These are phyloP conservation scores for Sinodicranocentrus sp. DNA, from an alignment of 2,888 invertebrate species.

Conservation along the genomic window DNA sequence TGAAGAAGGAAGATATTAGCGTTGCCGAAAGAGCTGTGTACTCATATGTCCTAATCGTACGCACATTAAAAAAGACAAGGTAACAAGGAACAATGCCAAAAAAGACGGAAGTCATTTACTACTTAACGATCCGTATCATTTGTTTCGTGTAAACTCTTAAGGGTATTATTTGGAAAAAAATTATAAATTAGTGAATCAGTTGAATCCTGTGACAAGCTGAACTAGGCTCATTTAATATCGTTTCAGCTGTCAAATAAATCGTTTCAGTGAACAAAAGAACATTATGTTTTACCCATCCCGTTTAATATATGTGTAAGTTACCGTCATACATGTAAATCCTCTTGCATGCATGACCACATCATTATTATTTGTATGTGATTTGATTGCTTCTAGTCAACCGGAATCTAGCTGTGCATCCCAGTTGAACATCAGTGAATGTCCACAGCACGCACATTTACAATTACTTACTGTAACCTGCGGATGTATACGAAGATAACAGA, in stretches of 20 bases:
- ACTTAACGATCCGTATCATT: slow-evolving; percentile 42
- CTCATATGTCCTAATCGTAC: background rate
- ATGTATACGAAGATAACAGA: background rate
- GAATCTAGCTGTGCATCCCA: background rate
- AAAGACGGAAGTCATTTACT: slow-evolving; percentile 48
- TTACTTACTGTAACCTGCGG: background rate
- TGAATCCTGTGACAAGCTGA: slow-evolving; percentile 34
- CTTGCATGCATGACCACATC: slow-evolving; percentile 28
- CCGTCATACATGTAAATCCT: slow-evolving; percentile 20
- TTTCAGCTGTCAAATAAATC: slow-evolving; percentile 49
- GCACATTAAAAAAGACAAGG: slow-evolving; percentile 17
- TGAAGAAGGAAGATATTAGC: slow-evolving; percentile 9
- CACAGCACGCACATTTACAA: slow-evolving; percentile 18
- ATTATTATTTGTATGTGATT: background rate
- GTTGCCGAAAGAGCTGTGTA: slow-evolving; percentile 11
- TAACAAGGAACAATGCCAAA: slow-evolving; percentile 36
- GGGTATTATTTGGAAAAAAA: background rate
- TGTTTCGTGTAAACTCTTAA: slow-evolving; percentile 11
- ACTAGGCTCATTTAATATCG: slow-evolving; percentile 30
- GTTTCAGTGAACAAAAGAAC: slow-evolving; percentile 38
- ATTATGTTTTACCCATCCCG: slow-evolving; percentile 21
- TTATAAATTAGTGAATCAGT: slow-evolving; percentile 28
- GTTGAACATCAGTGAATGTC: slow-evolving; percentile 3
- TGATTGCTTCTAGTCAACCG: slow-evolving; percentile 11
- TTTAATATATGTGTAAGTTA: too few relatives aligned